Evolutionary conservation across 37 sponge, comb jelly and placozoan genomes (phyloP).

Genomic region (Mnemiopsis leidyi): DNA sequence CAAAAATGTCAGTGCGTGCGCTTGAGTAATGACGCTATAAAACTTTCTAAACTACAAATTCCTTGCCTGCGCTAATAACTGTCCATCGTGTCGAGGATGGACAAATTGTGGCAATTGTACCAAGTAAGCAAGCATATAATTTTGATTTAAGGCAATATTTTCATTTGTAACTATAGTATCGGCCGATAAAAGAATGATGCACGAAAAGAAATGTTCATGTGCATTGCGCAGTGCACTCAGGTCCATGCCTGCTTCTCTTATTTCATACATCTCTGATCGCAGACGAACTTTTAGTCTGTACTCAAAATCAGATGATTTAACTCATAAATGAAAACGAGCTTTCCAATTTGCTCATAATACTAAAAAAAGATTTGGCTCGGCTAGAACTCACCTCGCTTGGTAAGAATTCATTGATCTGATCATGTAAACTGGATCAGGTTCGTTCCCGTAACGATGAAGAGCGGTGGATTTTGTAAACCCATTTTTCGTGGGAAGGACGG

Average conservation of each 20-base stretch:
- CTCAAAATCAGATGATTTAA: too few species aligned
- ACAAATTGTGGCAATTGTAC: background rate
- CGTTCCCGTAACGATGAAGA: conserved; percentile 30
- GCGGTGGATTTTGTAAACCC: conserved; percentile 60
- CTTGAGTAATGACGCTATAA: background rate
- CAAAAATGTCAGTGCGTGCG: background rate
- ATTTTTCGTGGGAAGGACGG: conserved; percentile 7
- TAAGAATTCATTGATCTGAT: conserved; percentile 54
- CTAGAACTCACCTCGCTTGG: conserved; percentile 45
- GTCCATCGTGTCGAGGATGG: background rate
- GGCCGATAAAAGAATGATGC: background rate
- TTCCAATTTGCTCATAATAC: too few species aligned
- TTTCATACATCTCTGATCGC: too few species aligned
- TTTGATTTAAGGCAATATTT: background rate
- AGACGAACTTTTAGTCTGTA: too few species aligned
- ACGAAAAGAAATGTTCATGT: background rate
- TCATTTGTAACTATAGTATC: background rate
- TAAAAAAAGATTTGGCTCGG: too few species aligned
- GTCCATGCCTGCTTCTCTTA: too few species aligned
- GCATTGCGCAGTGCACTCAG: background rate
- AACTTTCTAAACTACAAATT: background rate
- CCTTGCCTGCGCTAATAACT: background rate
- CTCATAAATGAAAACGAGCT: too few species aligned
- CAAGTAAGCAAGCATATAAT: background rate
- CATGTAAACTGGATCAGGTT: background rate